These are phyloP conservation scores for Lordiphosa andalusiaca DNA, from an alignment of 2,888 invertebrate genomes.

Conservation along the genomic window DNA sequence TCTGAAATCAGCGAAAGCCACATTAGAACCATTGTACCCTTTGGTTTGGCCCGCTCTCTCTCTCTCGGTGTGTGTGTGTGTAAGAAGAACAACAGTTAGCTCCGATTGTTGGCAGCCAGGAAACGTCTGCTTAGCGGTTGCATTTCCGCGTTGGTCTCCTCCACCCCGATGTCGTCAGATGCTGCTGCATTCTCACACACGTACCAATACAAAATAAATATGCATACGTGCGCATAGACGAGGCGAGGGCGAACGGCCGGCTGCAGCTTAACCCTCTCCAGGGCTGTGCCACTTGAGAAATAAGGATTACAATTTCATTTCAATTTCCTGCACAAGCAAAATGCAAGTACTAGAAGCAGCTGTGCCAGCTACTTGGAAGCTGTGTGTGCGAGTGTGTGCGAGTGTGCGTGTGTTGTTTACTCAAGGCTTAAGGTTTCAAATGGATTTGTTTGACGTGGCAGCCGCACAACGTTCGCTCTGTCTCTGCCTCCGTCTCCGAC, in stretches of 20 bases:
- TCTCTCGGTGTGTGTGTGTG: background rate
- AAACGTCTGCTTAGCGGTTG: slow-evolving; percentile 66
- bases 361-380: slow-evolving; percentile 38
- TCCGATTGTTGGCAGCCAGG: slow-evolving; percentile 37
- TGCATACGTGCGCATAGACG: slow-evolving; percentile 51
- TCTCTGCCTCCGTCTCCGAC: background rate
- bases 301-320: slow-evolving; percentile 71
- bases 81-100: slow-evolving; percentile 10
- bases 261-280: slow-evolving; percentile 28
- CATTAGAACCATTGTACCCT: background rate
- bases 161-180: slow-evolving; percentile 8
- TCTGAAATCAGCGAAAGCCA: too few species aligned
- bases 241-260: slow-evolving; percentile 5
- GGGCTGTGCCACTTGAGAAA: slow-evolving; percentile 47
- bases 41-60: background rate
- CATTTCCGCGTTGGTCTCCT: slow-evolving; percentile 49
- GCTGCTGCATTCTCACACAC: slow-evolving; percentile 3
- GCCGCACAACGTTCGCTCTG: slow-evolving; percentile 59
- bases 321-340: slow-evolving; percentile 66
- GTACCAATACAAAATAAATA: slow-evolving; percentile 43
- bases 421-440: slow-evolving; percentile 69
- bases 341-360: slow-evolving; percentile 42
- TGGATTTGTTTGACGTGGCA: slow-evolving; percentile 73
- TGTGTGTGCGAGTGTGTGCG: slow-evolving; percentile 20
- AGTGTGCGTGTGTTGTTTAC: slow-evolving; percentile 64